Conservation (phyloP, 2,113 vertebrate genomes). For the Pelmatolapia mariae region DNA sequence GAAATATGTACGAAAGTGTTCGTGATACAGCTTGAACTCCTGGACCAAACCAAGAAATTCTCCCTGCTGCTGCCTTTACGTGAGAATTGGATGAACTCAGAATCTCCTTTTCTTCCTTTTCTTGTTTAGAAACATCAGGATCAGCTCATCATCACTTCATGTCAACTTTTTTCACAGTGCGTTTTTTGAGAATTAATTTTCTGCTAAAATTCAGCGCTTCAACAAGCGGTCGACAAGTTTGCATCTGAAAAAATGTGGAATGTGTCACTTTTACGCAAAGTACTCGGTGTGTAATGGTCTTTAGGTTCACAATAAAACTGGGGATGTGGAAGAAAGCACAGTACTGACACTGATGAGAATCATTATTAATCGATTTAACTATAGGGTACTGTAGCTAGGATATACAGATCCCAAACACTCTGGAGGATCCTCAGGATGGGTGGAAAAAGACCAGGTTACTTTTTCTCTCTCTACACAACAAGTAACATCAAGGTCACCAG, state of each 20-base stretch:
- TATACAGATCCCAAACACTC: not conserved
- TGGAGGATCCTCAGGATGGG: not conserved
- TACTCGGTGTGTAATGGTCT: not conserved
- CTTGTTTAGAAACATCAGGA: not conserved
- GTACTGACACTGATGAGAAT: not conserved
- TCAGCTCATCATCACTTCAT: not conserved
- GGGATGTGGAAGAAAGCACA: not conserved
- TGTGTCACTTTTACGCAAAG: not conserved
- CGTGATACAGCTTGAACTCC: not conserved
- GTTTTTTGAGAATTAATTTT: not conserved
- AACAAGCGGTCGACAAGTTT: fast-evolving
- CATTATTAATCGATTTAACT: not conserved
- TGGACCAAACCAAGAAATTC: not conserved
- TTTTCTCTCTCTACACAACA: not conserved
- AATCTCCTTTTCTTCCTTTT: not conserved
- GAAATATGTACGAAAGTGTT: not conserved
- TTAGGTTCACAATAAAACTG: not conserved
- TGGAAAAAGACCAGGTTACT: not conserved
- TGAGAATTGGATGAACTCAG: not conserved
- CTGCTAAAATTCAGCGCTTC: fast-evolving
- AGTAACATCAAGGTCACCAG: not conserved
- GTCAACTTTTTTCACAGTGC: not conserved
- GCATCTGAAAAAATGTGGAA: fast-evolving
- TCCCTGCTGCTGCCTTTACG: not conserved
- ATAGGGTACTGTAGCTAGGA: not conserved